Conservation (phyloP, 2,113 vertebrate species). For the Monopterus albus region DNA sequence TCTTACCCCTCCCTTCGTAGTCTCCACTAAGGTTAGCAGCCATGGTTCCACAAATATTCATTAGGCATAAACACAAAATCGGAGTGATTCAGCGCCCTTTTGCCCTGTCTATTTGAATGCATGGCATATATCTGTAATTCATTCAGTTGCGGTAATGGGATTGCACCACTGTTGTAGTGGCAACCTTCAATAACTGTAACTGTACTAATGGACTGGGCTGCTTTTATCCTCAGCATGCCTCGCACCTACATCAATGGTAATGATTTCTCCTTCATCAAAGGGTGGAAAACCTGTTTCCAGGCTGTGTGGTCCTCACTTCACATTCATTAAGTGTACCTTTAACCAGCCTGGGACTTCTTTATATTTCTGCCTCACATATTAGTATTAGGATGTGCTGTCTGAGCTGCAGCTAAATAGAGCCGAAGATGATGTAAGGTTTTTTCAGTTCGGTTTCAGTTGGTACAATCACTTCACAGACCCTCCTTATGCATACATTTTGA, state of each 20-base stretch:
- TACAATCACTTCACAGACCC: neutral
- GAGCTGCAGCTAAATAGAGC: neutral
- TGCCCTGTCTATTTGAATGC: constrained; percentile 70
- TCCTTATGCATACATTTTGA: too few species aligned
- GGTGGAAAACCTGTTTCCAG: constrained; percentile 16
- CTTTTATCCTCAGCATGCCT: constrained; percentile 57
- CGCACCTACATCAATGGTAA: constrained; percentile 56
- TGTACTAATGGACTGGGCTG: constrained; percentile 58
- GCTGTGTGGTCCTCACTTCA: constrained; percentile 8
- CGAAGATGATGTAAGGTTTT: neutral
- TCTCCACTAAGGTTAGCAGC: constrained; percentile 55
- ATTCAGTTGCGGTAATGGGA: constrained; percentile 68
- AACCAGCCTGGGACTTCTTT: neutral
- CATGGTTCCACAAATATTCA: constrained; percentile 70
- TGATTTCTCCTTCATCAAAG: constrained; percentile 57
- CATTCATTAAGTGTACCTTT: constrained; percentile 47
- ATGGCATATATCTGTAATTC: constrained; percentile 64
- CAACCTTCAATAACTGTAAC: constrained; percentile 62
- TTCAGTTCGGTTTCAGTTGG: neutral
- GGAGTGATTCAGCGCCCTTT: constrained; percentile 74
- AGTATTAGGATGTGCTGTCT: neutral
- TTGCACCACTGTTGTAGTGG: constrained; percentile 61
- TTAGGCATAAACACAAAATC: constrained; percentile 79
- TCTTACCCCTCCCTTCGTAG: constrained; percentile 39
- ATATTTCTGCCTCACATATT: constrained; percentile 7